Evolutionary conservation across 92 coral and sea anemone species (phyloP).

Genomic region (Paramuricea clavata): DNA sequence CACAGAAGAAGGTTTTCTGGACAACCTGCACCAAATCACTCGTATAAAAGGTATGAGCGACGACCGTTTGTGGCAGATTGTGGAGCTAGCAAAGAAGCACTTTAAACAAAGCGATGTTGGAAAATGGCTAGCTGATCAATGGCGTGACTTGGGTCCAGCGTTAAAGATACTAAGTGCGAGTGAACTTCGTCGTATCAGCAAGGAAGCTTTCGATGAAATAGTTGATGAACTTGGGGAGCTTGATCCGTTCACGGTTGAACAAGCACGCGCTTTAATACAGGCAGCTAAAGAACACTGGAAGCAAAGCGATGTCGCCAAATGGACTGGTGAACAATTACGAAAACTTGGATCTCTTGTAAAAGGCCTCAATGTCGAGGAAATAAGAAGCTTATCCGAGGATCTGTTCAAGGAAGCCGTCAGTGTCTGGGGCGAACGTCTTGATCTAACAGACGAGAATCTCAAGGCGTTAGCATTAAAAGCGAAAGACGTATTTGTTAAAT

Average conservation of each 20-base stretch:
- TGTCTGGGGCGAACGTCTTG: constrained; percentile 83
- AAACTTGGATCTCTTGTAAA: constrained; percentile 88
- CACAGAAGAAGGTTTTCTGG: constrained; percentile 84
- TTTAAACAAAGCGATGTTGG: constrained; percentile 88
- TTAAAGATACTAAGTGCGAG: constrained; percentile 79
- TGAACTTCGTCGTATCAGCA: constrained; percentile 87
- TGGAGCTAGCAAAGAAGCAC: constrained; percentile 87
- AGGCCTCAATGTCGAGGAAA: constrained; percentile 79
- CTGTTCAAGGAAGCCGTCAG: constrained; percentile 91
- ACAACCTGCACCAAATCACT: constrained; percentile 84
- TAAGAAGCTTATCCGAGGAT: constrained; percentile 69
- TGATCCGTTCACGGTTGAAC: constrained; percentile 71
- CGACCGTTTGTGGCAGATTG: constrained; percentile 80
- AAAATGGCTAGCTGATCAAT: constrained; percentile 85
- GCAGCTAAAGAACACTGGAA: constrained; percentile 90
- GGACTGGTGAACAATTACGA: constrained; percentile 89
- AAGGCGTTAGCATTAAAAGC: constrained; percentile 85
- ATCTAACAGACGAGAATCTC: constrained; percentile 77
- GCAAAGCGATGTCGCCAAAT: constrained; percentile 79
- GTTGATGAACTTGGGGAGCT: constrained; percentile 80
- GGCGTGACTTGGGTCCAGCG: constrained; percentile 97
- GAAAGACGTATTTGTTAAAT: constrained; percentile 78
- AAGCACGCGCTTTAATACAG: constrained; percentile 82
- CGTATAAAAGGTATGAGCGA: constrained; percentile 81
- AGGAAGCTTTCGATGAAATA: constrained; percentile 83